Base-by-base conservation (phyloP, 1,140 invertebrate genomes). In the Branchinecta lynchi region DNA sequence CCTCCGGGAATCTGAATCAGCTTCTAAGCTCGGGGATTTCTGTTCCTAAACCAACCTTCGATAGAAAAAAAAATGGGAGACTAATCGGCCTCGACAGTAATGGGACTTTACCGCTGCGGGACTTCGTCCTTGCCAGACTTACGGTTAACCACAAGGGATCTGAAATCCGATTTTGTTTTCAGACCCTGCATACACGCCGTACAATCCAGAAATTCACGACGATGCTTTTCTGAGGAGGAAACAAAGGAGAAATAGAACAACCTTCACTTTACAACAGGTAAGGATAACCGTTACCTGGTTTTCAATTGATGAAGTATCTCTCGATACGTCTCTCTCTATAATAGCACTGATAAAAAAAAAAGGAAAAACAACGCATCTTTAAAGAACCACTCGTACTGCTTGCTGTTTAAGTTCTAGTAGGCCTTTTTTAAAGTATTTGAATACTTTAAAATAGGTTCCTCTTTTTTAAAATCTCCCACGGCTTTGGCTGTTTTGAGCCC, bases 161-260 rank as follows among this genome's bases (percentile, higher is more conserved):
- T 32, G 32, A 32, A 32, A 32, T 32, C 32, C 32, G 32, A 32
- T 32, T 32, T 73, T 75, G 74, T 70, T 83, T 72, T 20, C 82
- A 92, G 90, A 93, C 77, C 89, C 90, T 15, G 89, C 88, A 76
- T 93, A 92, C 77, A 89, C 90, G 44, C 91, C 92, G 76, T 90
- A 93, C 80, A 91, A 91, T 71, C 89, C 89, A n/a, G 83, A 84
- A 68, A 88, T 96, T 67, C 92, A 95, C 79, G 93, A 98, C 81
- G 94, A 98, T 79, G 91, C 92, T 9, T 97, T 97, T 82, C 92
- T 96, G 51, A 83, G 94, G 73, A 83, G 95, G 75, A 98, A 98
- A 79, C 94, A 98, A 77, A 83, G 95, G 68, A 79, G 95, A 73
- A 98, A 98, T 80, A 81, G 95, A 73, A 98, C 95, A 15, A 98